phyloP scores from a whole-genome alignment of 2,797 vertebrate genomes.

The Chiropotes sagulatus region DNA sequence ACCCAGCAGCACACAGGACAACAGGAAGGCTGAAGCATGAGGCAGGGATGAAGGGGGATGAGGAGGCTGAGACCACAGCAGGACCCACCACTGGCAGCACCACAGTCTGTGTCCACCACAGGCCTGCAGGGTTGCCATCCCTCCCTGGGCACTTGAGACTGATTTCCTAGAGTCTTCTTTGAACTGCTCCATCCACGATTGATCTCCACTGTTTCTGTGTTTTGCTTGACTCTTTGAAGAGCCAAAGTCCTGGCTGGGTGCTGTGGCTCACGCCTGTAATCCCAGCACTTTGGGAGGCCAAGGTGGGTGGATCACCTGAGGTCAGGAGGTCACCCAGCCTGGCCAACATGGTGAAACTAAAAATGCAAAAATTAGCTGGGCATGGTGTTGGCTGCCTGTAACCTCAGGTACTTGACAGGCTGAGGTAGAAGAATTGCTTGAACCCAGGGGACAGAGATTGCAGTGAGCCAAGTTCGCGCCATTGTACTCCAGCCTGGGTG shows the following conservation, averaged over 20 bases:
- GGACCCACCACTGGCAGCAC: fast-evolving
- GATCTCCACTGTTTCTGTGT: neutral
- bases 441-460: neutral
- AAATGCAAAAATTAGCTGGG: neutral
- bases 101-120: fast-evolving
- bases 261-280: neutral
- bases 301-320: neutral
- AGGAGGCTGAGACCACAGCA: neutral
- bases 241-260: neutral
- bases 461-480: neutral
- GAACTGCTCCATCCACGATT: neutral
- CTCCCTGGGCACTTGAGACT: neutral
- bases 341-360: neutral
- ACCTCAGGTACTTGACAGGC: neutral
- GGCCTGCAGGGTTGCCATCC: neutral
- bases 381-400: neutral
- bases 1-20: neutral
- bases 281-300: neutral
- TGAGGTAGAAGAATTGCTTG: neutral
- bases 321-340: neutral
- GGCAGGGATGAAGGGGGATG: neutral
- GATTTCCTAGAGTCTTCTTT: neutral
- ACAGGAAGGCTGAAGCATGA: neutral
- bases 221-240: neutral
- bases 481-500: neutral